Evolutionary conservation across 2,797 vertebrate species (phyloP), one percentile per base, ranked within the genome.

Genomic region (Coregonus ussuriensis): DNA sequence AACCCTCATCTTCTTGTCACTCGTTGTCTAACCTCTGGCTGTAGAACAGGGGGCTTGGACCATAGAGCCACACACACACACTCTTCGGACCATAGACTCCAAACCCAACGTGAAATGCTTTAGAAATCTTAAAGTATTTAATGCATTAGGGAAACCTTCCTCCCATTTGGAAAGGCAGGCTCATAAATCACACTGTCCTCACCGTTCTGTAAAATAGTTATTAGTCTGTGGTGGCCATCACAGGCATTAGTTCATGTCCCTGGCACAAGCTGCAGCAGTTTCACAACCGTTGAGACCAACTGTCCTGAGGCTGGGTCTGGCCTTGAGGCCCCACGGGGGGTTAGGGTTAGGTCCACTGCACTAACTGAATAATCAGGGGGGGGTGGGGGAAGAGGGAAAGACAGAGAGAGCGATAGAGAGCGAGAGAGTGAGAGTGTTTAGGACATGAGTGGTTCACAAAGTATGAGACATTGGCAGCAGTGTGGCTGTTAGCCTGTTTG

Each of bases 191-290:
- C n/a, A 21, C 5, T n/a, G 11, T 53, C 13, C 16, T 53, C 29
- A 37, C 18, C 33, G 25, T 21, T 25, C 41, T 47, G 41, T 47
- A 47, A 11, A 37, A 75, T 2, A 56, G 56, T 76, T 80, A 82
- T 76, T 68, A 56, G 52, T 65, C n/a, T 1, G 71, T 75, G 53
- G 63, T 53, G 69, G 80, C 72, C 53, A 54, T 13, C 41, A 62
- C 16, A 77, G 18, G 69, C 73, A 73, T 31, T 70, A 82, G 71
- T 82, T 82, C 29, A 74, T 56, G 74, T 74, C 53, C 4, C 3
- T 51, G 74, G 51, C 75, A 69, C 59, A 67, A 68, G 68, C 68
- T 9, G 41, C 18, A 21, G 68, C 31, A 21, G 15, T 84, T 75
- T 82, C 73, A 29, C 71, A 83, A 84, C 16, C 6, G 47, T 7